phyloP scores from a whole-genome alignment of 1,140 invertebrate genomes.

The Ceratina japonica region DNA sequence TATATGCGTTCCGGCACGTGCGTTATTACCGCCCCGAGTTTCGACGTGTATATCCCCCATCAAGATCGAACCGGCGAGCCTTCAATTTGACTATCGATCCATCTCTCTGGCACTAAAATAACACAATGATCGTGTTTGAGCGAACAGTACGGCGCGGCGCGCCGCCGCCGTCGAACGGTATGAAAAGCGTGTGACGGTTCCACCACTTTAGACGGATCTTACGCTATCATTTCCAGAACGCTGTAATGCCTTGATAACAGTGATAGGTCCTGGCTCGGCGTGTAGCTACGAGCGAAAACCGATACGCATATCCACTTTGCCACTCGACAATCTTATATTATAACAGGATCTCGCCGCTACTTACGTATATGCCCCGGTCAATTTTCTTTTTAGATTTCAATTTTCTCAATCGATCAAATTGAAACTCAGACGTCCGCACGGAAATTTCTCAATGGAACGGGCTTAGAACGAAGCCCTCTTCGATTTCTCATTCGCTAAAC shows the following conservation, averaged over 20 bases:
- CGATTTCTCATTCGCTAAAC: too few species aligned
- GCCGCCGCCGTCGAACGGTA: neutral
- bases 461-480: too few species aligned
- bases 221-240: constrained; percentile 17
- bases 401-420: too few species aligned
- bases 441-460: too few species aligned
- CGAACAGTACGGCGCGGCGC: neutral
- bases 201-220: constrained; percentile 2
- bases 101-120: constrained; percentile 2
- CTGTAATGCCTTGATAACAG: constrained; percentile 12
- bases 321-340: neutral
- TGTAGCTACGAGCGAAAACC: neutral
- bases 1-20: too few species aligned
- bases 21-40: too few species aligned
- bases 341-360: neutral
- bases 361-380: neutral
- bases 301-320: neutral
- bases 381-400: neutral
- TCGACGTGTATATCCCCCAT: too few species aligned
- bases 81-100: neutral
- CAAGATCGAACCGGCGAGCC: too few species aligned
- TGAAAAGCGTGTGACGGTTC: constrained; percentile 15
- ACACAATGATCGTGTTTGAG: neutral
- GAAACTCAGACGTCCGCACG: too few species aligned
- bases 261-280: neutral